Evolutionary conservation across 2,888 invertebrate genomes (phyloP).

Genomic region (Rambutsinella grinnellia): DNA sequence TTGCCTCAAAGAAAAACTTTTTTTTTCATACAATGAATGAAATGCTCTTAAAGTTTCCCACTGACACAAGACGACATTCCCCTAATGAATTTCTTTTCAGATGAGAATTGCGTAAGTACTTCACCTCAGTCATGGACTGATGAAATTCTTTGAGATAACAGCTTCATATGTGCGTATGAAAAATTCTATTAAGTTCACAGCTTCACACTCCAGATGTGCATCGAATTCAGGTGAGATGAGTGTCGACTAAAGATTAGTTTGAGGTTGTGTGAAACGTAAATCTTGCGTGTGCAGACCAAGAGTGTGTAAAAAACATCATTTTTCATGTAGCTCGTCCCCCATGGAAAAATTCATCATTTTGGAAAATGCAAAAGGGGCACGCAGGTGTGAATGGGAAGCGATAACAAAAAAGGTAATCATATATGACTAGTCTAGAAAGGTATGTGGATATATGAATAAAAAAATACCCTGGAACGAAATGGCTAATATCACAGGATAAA

Average conservation of each 20-base stretch:
- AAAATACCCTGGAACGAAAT: too few relatives aligned
- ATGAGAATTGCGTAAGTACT: too few relatives aligned
- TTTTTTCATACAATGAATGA: neutral
- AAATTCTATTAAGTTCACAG: neutral
- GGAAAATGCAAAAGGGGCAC: conserved; percentile 10
- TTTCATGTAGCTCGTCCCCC: conserved; percentile 61
- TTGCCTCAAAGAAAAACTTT: conserved; percentile 7
- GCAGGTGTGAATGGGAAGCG: conserved; percentile 56
- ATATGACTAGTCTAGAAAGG: too few relatives aligned
- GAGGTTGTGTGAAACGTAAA: neutral
- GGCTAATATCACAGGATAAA: too few relatives aligned
- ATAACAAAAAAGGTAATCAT: too few relatives aligned
- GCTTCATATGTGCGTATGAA: neutral
- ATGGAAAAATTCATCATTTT: conserved; percentile 65
- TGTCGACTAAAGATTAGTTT: conserved; percentile 20
- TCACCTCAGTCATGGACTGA: too few relatives aligned
- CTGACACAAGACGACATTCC: conserved; percentile 23
- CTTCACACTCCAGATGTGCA: neutral
- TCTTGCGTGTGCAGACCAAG: neutral
- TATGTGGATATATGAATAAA: too few relatives aligned
- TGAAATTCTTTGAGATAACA: too few relatives aligned
- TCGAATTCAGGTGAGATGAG: neutral
- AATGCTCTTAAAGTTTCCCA: conserved; percentile 18
- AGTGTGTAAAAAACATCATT: conserved; percentile 51
- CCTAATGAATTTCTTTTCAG: conserved; percentile 34